Evolutionary conservation across 2,888 invertebrate species (phyloP).

Genomic region (Synanthedon myopaeformis): DNA sequence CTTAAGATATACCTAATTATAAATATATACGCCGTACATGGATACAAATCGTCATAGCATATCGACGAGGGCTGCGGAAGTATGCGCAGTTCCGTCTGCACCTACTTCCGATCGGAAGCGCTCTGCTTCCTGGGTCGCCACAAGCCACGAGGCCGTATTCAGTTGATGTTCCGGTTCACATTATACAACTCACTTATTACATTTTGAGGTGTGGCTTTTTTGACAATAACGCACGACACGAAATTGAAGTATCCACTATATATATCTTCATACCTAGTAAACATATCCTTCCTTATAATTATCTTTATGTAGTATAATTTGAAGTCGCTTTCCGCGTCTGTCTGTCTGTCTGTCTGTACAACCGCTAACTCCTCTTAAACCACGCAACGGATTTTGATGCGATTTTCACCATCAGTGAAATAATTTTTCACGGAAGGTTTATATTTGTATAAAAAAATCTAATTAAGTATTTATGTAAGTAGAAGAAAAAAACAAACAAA

Average conservation of each 20-base stretch:
- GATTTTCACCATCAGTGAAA: too few species aligned
- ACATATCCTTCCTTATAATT: too few species aligned
- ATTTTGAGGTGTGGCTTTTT: constrained; percentile 6
- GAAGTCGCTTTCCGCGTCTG: too few species aligned
- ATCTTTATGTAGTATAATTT: too few species aligned
- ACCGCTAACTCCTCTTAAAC: too few species aligned
- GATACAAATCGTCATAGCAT: background rate
- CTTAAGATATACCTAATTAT: background rate
- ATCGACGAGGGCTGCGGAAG: constrained; percentile 30
- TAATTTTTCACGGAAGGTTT: too few species aligned
- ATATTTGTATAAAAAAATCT: too few species aligned
- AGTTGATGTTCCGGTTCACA: constrained; percentile 1
- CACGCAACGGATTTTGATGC: too few species aligned
- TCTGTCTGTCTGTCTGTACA: too few species aligned
- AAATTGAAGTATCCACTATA: background rate
- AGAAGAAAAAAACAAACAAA: too few species aligned
- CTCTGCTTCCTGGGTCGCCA: constrained; percentile 37
- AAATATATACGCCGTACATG: background rate
- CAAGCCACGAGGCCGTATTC: constrained; percentile 27
- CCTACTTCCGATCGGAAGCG: constrained; percentile 54
- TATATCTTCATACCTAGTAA: too few species aligned
- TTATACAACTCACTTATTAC: background rate
- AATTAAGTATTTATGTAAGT: too few species aligned
- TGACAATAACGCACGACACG: constrained; percentile 12
- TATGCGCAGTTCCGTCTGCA: constrained; percentile 35